Evolutionary conservation across 1,140 invertebrate genomes (phyloP).

Genomic region (Meloidogyne floridensis): DNA sequence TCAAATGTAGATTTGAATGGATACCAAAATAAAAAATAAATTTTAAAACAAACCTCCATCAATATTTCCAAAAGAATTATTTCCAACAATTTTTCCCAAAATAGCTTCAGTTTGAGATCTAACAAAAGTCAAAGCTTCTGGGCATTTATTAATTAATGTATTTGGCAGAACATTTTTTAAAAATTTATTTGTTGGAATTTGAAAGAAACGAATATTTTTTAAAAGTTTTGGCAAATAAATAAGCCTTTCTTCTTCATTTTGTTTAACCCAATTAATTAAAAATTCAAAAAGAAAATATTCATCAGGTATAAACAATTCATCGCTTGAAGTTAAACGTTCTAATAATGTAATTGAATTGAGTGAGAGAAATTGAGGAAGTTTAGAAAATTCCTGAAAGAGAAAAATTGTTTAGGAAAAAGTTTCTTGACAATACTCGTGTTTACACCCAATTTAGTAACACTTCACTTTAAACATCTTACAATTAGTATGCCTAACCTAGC

Average conservation of each 20-base stretch:
- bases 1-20: too few species aligned
- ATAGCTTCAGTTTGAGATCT: conserved; percentile 22
- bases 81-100: conserved; percentile 7
- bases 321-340: conserved; percentile 23
- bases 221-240: conserved; percentile 18
- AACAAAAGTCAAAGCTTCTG: conserved; percentile 17
- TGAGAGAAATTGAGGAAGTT: conserved; percentile 17
- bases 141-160: neutral
- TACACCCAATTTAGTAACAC: too few species aligned
- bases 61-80: conserved; percentile 9
- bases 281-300: conserved; percentile 34
- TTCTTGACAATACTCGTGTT: too few species aligned
- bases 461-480: too few species aligned
- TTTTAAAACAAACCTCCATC: neutral
- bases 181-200: conserved; percentile 26
- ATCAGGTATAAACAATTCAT: conserved; percentile 14
- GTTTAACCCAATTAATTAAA: conserved; percentile 29
- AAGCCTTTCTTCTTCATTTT: conserved; percentile 14
- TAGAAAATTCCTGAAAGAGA: conserved; percentile 11
- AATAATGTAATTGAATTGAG: conserved; percentile 9
- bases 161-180: conserved; percentile 11
- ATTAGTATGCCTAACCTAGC: too few species aligned
- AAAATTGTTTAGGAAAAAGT: too few species aligned
- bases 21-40: neutral
- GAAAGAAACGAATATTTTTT: conserved; percentile 28